Conservation (phyloP, 1,140 invertebrate species). For the Conus betulinus region DNA sequence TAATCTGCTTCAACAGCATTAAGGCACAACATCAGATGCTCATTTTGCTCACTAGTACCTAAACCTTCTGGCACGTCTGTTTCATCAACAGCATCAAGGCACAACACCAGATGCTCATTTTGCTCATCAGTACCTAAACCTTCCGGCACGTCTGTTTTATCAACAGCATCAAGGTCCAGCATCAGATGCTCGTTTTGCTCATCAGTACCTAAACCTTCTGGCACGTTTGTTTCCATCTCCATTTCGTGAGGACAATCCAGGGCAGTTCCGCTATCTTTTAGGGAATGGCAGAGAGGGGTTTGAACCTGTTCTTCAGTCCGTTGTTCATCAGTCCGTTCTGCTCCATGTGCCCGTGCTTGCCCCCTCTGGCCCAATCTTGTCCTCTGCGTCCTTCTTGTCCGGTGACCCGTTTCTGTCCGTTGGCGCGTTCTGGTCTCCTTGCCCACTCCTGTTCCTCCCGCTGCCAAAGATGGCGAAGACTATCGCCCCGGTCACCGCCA, state of each 20-base stretch:
- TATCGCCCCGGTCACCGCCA: constrained; percentile 69
- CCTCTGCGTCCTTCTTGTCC: no score
- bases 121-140: neutral
- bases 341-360: no score
- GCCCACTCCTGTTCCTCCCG: constrained; percentile 69
- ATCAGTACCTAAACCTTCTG: neutral
- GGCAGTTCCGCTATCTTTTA: neutral
- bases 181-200: neutral
- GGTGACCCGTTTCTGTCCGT: neutral
- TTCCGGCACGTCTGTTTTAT: neutral
- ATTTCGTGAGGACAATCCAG: neutral
- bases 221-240: neutral
- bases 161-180: no score
- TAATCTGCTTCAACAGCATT: no score
- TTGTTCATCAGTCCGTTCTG: no score
- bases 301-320: no score
- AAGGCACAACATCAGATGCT: neutral
- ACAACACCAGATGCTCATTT: neutral
- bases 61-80: neutral
- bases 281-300: no score
- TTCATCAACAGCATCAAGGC: neutral
- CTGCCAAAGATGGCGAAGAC: constrained; percentile 69
- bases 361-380: no score
- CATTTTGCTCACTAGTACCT: neutral
- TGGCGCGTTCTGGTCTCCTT: constrained; percentile 29